These are phyloP conservation scores for Tribolium castaneum DNA, from an alignment of 1,140 invertebrate genomes.

Conservation along the genomic window DNA sequence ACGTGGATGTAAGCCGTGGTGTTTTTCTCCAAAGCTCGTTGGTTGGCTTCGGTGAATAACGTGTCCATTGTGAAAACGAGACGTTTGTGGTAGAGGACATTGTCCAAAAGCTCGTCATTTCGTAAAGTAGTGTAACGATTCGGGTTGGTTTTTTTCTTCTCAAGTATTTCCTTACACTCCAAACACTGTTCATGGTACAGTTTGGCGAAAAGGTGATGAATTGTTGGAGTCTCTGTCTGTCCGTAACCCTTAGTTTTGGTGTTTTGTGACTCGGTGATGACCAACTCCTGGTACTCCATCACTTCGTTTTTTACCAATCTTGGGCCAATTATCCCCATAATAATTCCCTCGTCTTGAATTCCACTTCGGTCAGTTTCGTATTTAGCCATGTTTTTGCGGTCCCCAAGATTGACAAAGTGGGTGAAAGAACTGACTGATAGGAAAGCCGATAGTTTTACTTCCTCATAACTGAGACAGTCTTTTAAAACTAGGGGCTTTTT, in stretches of 20 bases:
- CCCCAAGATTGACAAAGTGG: conserved; percentile 55
- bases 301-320: conserved; percentile 63
- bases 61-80: conserved; percentile 59
- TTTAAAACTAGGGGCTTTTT: conserved; percentile 60
- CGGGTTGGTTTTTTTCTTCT: conserved; percentile 16
- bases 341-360: conserved; percentile 52
- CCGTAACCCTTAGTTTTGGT: conserved; percentile 63
- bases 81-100: conserved; percentile 58
- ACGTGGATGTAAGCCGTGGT: conserved; percentile 60
- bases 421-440: conserved; percentile 55
- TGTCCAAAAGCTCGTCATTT: conserved; percentile 55
- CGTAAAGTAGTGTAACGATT: conserved; percentile 31
- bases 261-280: conserved; percentile 65
- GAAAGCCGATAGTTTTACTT: conserved; percentile 57
- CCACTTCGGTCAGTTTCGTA: conserved; percentile 35
- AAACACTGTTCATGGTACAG: conserved; percentile 55
- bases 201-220: conserved; percentile 58
- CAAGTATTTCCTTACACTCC: conserved; percentile 45
- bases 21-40: conserved; percentile 53
- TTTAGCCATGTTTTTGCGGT: conserved; percentile 52
- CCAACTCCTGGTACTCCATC: conserved; percentile 67
- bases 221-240: conserved; percentile 62
- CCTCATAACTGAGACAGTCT: conserved; percentile 56
- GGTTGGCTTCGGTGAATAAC: conserved; percentile 57
- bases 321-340: conserved; percentile 64